Base-by-base conservation (phyloP, 2,113 vertebrate genomes). In the Urocynchramus pylzowi region DNA sequence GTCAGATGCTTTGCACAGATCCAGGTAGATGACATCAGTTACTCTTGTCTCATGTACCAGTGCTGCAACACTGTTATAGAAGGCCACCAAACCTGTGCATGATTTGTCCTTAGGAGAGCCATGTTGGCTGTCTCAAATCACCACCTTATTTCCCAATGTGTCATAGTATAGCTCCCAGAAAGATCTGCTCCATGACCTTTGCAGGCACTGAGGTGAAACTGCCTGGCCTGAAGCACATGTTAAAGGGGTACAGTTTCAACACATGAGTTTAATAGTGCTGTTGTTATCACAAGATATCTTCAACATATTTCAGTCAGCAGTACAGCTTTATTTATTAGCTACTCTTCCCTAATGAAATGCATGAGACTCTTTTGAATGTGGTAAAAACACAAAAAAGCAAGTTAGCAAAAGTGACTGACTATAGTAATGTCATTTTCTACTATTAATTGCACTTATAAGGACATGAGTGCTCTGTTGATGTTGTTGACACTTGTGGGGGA, bases 321-420 rank as follows among this genome's bases (percentile, higher is more conserved):
- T 68, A 61, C 20, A 41, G 12, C 13, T 90, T 91, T 83, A 37
- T 75, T 78, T 75, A 50, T 82, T 92, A 91, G 37, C 74, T 63
- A 37, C 41, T 91, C 35, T 96, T 68, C 76, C 39, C 42, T 94
- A 70, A 64, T 76, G 85, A 95, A 75, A 87, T 94, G n/a, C 68
- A 37, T 63, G 63, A 90, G 67, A 86, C 41, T 74, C 44, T 73
- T 86, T 91, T 88, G 70, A 95, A 94, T 95, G 88, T 76, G 79
- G 42, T 97, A 80, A 97, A 94, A 92, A 31, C 39, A 45, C 79
- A 86, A 95, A 97, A 90, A 82, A 57, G 6, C 44, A 95, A 97
- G 91, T 94, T 67, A 96, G 56, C 80, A 64, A 95, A 97, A 95
- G 64, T 94, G 68, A 93, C 90, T 90, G 57, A 70, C 31, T 94